phyloP scores from a whole-genome alignment of 2,797 vertebrate species.

The Intellagama lesueurii region DNA sequence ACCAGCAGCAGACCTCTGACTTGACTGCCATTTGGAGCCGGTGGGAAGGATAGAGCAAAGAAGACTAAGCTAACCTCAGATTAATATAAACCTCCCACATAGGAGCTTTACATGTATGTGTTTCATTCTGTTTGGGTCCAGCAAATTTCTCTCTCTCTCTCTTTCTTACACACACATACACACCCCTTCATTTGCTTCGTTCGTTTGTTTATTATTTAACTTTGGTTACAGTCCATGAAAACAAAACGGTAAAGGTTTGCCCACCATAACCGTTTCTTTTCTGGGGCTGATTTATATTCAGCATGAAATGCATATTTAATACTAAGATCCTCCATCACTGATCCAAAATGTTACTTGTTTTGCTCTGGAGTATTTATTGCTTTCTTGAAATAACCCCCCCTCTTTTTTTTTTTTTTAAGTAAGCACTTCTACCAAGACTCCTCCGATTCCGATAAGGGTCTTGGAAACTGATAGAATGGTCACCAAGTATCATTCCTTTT shows the following conservation, averaged over 20 bases:
- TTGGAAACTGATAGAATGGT: neutral
- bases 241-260: too few species aligned
- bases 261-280: neutral
- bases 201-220: too few species aligned
- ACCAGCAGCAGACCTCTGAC: neutral
- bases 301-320: neutral
- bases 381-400: neutral
- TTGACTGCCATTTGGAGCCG: neutral
- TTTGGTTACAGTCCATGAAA: neutral
- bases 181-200: neutral
- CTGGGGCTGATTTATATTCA: neutral
- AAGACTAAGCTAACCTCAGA: neutral
- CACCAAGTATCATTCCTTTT: neutral
- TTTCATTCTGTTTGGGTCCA: neutral
- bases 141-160: too few species aligned
- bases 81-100: neutral
- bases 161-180: too few species aligned
- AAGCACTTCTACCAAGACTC: neutral
- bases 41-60: neutral
- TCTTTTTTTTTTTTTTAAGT: neutral
- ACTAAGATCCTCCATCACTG: neutral
- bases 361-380: neutral
- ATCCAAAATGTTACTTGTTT: neutral
- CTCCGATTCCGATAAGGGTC: neutral
- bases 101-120: neutral